Percentiles rank a stretch among this genome's conserved stretches.
Evolutionary conservation across 2,888 invertebrate genomes (phyloP).

Genomic region (Nomada ferruginata): DNA sequence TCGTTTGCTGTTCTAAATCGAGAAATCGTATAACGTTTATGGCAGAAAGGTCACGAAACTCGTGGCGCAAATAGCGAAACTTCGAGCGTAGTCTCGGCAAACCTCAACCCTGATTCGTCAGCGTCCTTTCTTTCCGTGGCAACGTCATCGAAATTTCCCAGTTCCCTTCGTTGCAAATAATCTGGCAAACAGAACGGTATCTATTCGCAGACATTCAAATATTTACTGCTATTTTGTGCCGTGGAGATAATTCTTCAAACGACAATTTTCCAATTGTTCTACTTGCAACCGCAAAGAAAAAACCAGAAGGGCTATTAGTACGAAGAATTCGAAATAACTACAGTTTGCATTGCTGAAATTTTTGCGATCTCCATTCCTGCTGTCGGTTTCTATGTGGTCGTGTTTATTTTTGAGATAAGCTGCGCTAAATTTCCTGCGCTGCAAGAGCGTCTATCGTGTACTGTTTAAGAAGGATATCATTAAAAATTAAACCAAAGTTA

Average conservation of each 20-base stretch:
- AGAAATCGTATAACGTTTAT: slow-evolving; percentile 29
- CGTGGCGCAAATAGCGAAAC: neutral
- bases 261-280: neutral
- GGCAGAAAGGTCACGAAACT: slow-evolving; percentile 24
- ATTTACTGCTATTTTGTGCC: neutral
- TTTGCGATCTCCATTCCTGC: too few species aligned
- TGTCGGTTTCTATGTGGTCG: too few species aligned
- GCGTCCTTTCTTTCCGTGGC: neutral
- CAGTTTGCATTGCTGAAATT: too few species aligned
- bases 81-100: slow-evolving; percentile 2
- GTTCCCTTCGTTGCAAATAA: neutral
- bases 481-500: too few species aligned
- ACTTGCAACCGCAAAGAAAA: neutral
- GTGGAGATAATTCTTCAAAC: too few species aligned
- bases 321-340: too few species aligned
- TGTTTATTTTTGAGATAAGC: too few species aligned
- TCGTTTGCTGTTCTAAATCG: slow-evolving; percentile 12
- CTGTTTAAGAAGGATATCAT: too few species aligned
- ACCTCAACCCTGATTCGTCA: slow-evolving; percentile 30
- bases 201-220: neutral
- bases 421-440: too few species aligned
- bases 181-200: neutral
- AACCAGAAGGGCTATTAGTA: too few species aligned
- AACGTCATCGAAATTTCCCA: slow-evolving; percentile 17
- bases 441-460: too few species aligned